phyloP scores from a whole-genome alignment of 2,113 vertebrate species.

The Toxostoma redivivum region DNA sequence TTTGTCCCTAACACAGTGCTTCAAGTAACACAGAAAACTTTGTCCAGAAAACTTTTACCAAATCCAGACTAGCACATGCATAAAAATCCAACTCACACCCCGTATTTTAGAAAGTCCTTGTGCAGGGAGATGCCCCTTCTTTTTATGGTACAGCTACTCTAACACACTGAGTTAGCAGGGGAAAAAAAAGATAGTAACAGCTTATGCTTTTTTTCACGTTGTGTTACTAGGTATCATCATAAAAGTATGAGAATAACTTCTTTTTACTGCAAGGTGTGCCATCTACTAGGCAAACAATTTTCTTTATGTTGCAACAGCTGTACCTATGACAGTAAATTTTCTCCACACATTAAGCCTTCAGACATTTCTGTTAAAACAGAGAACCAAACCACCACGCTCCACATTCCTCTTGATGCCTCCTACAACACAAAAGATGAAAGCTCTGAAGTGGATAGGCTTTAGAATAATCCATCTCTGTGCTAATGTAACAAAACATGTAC shows the following conservation, averaged over 20 bases:
- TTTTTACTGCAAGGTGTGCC: background rate
- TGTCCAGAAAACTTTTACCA: background rate
- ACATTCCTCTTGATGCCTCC: background rate
- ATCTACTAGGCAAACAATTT: background rate
- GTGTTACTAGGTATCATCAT: background rate
- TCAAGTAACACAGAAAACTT: background rate
- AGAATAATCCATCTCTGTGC: background rate
- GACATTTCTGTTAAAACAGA: background rate
- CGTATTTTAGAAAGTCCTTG: background rate
- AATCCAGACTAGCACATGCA: background rate
- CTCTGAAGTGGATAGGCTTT: background rate
- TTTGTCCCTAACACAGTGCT: background rate
- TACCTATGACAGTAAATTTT: background rate
- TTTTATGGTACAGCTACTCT: background rate
- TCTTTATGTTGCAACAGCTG: background rate
- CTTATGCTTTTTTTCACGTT: background rate
- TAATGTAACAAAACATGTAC: background rate
- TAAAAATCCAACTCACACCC: background rate
- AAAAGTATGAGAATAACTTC: background rate
- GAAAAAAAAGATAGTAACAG: background rate
- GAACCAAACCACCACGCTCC: background rate
- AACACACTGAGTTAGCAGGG: background rate
- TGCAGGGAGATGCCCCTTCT: background rate
- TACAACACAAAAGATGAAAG: background rate
- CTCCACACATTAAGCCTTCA: background rate